Conservation (phyloP, 2,797 vertebrate species). For the Cetoscarus ocellatus region DNA sequence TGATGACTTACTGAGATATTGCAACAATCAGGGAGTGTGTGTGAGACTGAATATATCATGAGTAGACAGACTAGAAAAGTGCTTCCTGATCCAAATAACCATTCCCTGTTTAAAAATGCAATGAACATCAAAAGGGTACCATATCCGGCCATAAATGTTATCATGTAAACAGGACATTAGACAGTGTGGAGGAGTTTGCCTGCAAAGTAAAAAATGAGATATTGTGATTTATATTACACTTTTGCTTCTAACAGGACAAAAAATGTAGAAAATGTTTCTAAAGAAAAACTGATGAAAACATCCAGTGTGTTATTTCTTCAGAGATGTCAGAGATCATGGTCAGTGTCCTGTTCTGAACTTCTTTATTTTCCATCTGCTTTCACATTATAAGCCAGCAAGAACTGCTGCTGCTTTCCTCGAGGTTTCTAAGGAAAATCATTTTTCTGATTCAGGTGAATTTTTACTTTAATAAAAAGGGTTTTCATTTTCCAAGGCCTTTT, state of each 20-base stretch:
- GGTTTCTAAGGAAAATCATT: background rate
- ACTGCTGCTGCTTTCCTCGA: background rate
- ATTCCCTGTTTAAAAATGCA: too few relatives aligned
- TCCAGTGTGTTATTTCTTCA: background rate
- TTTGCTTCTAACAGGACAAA: background rate
- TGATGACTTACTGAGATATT: too few relatives aligned
- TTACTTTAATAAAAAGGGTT: constrained; percentile 1
- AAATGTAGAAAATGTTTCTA: background rate
- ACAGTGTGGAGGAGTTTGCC: too few relatives aligned
- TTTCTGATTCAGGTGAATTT: constrained; percentile 5
- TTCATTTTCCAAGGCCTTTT: background rate
- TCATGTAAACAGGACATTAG: too few relatives aligned
- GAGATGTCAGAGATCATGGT: background rate
- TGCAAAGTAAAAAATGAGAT: background rate
- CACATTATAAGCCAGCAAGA: background rate
- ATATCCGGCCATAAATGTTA: too few relatives aligned
- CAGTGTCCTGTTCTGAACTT: constrained; percentile 34
- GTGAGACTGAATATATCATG: too few relatives aligned
- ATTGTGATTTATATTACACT: background rate
- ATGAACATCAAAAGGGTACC: too few relatives aligned
- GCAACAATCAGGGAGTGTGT: too few relatives aligned
- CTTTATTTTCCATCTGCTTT: background rate
- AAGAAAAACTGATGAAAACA: background rate
- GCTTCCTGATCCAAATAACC: too few relatives aligned
- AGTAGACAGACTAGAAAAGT: too few relatives aligned